phyloP scores from a whole-genome alignment of 2,113 vertebrate genomes.

The Fregata magnificens region DNA sequence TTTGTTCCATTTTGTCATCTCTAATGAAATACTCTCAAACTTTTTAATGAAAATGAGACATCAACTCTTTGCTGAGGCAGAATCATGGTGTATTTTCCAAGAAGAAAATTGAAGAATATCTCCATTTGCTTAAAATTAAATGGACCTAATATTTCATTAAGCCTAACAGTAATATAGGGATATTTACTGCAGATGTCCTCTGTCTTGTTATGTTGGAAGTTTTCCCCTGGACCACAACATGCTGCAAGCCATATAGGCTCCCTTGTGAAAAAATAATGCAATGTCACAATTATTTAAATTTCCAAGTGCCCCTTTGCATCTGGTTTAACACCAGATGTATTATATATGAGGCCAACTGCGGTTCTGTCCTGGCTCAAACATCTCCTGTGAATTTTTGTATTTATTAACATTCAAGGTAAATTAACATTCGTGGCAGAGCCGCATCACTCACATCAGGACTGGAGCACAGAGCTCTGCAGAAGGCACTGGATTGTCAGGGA shows the following conservation, averaged over 20 bases:
- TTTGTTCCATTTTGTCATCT: background rate
- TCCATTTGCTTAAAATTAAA: background rate
- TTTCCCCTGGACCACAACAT: background rate
- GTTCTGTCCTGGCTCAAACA: background rate
- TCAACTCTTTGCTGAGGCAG: background rate
- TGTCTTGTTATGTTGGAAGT: background rate
- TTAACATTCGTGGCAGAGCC: too few relatives aligned
- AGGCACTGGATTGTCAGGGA: background rate
- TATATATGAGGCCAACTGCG: background rate
- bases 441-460: rapidly evolving
- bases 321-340: background rate
- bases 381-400: background rate
- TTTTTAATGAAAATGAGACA: background rate
- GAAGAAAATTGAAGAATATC: background rate
- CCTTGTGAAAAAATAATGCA: background rate
- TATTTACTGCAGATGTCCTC: background rate
- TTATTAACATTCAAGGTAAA: background rate
- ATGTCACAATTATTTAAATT: background rate
- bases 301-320: background rate
- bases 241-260: background rate
- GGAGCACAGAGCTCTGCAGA: background rate
- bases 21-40: background rate
- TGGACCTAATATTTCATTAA: background rate
- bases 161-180: background rate
- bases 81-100: background rate